phyloP scores from a whole-genome alignment of 2,113 vertebrate species.

The Pluvianellus socialis region DNA sequence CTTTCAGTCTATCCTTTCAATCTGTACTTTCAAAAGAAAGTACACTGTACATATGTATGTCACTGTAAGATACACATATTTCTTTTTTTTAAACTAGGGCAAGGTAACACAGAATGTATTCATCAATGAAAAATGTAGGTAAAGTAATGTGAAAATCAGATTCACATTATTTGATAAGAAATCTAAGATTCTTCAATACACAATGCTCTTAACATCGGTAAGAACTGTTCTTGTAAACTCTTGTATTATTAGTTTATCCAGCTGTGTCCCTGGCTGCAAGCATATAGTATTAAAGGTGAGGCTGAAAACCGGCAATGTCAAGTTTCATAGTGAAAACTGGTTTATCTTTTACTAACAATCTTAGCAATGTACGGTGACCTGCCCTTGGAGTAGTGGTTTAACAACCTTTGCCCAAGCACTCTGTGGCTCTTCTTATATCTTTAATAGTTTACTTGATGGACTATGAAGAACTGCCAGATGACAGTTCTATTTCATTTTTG shows the following conservation, averaged over 20 bases:
- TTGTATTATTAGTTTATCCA: conserved; percentile 39
- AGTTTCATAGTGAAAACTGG: conserved; percentile 25
- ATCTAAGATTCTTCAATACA: neutral
- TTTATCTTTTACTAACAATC: conserved; percentile 66
- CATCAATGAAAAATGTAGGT: neutral
- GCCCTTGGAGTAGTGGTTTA: conserved; percentile 76
- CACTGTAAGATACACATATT: neutral
- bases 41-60: neutral
- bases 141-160: neutral
- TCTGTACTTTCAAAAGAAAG: neutral
- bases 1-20: neutral
- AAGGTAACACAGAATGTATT: neutral
- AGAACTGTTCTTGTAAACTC: neutral
- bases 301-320: conserved; percentile 28
- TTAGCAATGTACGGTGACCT: conserved; percentile 66
- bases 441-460: conserved; percentile 78
- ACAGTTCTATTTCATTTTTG: conserved; percentile 84
- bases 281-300: conserved; percentile 46
- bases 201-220: neutral
- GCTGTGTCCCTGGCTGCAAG: conserved; percentile 25
- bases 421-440: conserved; percentile 75
- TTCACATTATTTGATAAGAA: neutral
- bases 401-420: conserved; percentile 76
- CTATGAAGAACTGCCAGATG: conserved; percentile 80
- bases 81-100: neutral